Evolutionary conservation across 2,888 invertebrate species (phyloP), one percentile per base, ranked within the genome.

Genomic region (Ecliptopera silaceata): DNA sequence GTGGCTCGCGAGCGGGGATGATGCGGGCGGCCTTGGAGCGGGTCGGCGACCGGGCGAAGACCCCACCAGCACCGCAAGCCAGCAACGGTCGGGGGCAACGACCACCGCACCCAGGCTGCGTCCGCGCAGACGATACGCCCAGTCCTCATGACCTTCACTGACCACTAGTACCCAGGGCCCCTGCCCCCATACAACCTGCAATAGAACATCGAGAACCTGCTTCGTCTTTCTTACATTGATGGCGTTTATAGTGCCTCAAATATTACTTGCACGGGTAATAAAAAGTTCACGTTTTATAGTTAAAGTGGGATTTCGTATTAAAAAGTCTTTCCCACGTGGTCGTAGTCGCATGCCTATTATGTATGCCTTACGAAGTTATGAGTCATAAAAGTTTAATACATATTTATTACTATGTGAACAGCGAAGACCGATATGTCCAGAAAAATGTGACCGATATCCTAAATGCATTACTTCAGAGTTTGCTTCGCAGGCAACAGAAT

Each of bases 41-140:
- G 90, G 89, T 91, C 90, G 89, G 79, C 86, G 90, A 91, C 90
- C 91, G 90, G 91, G 75, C 89, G 88, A 87, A 89, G 89, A 90
- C 90, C 90, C 80, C 82, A 84, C 75, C 87, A 88, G 86, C 89
- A 87, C 88, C 83, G 83, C 84, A 80, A 85, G 79, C 81, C 86
- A 88, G 84, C 90, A 89, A 88, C 89, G 88, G 89, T 87, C 81
- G 89, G 87, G 89, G 90, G 88, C 89, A 90, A 90, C 88, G 90
- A 87, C 89, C 88, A 84, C 71, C 70, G 62, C 77, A 80, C 73
- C 76, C 80, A 81, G 79, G 71, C 73, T 80, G 79, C 77, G 79
- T 74, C 76, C 72, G 83, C 79, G 75, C 72, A 75, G 72, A 65
- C 73, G 73, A 74, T 54, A 70, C 76, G 75, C 74, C 82, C 79